These are phyloP conservation scores for Aphelenchoides avenae DNA, from an alignment of 1,140 invertebrate species.

Conservation along the genomic window DNA sequence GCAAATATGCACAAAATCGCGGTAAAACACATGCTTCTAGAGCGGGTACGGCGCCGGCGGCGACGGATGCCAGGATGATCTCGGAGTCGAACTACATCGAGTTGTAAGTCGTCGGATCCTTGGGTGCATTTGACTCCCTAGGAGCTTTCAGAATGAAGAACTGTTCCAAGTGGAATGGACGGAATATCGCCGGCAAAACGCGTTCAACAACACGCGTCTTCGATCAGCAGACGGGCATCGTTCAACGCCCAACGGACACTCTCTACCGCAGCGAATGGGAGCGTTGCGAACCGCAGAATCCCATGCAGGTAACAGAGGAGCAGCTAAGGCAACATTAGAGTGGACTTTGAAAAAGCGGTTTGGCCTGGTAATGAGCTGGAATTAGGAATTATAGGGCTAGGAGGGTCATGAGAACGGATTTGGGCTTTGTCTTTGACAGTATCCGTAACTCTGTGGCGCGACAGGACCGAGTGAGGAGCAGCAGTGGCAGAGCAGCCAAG, in stretches of 20 bases:
- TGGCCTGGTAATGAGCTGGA: no score
- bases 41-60: neutral
- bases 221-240: constrained; percentile 49
- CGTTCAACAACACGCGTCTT: constrained; percentile 40
- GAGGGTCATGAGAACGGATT: no score
- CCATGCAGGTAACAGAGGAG: constrained; percentile 41
- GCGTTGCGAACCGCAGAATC: constrained; percentile 28
- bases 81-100: constrained; percentile 50
- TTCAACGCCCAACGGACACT: constrained; percentile 43
- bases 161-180: constrained; percentile 52
- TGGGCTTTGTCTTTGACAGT: no score
- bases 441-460: no score
- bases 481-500: no score
- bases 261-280: constrained; percentile 36
- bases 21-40: neutral
- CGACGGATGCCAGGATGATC: constrained; percentile 34
- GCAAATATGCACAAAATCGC: neutral
- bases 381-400: no score
- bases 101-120: no score
- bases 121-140: no score
- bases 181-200: constrained; percentile 32
- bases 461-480: no score
- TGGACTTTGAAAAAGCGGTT: no score
- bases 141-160: no score
- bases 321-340: no score